Percentiles rank a stretch among this genome's conserved stretches.
These are phyloP conservation scores for Agonum fuliginosum DNA, from an alignment of 2,888 invertebrate species.

Conservation along the genomic window DNA sequence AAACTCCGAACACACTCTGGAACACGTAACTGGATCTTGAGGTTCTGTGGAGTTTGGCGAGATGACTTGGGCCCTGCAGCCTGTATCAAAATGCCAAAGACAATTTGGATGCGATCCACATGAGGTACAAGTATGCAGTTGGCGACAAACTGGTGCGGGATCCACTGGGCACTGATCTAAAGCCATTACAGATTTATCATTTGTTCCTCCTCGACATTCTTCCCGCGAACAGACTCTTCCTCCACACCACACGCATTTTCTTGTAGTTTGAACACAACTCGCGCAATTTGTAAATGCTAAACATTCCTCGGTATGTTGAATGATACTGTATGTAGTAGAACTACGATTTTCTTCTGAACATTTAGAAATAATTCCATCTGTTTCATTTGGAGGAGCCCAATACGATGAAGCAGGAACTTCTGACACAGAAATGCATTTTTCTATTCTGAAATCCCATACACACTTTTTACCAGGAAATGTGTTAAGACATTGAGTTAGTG, in stretches of 20 bases:
- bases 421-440: slow-evolving; percentile 78
- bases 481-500: slow-evolving; percentile 81
- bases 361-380: slow-evolving; percentile 67
- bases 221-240: slow-evolving; percentile 75
- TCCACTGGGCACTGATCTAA: slow-evolving; percentile 80
- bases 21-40: slow-evolving; percentile 77
- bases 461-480: slow-evolving; percentile 87
- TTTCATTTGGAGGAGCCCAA: slow-evolving; percentile 59
- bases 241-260: slow-evolving; percentile 81
- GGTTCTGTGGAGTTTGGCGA: slow-evolving; percentile 68
- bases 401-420: slow-evolving; percentile 68
- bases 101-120: slow-evolving; percentile 84
- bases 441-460: slow-evolving; percentile 85
- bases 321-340: slow-evolving; percentile 72
- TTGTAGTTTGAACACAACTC: slow-evolving; percentile 83
- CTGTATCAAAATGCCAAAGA: slow-evolving; percentile 79
- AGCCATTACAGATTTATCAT: slow-evolving; percentile 71
- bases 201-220: slow-evolving; percentile 67
- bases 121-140: slow-evolving; percentile 90
- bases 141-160: slow-evolving; percentile 81
- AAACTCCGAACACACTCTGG: slow-evolving; percentile 86
- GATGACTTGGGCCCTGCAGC: slow-evolving; percentile 49
- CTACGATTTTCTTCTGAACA: slow-evolving; percentile 77
- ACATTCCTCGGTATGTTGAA: slow-evolving; percentile 75
- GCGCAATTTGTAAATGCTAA: slow-evolving; percentile 78